Evolutionary conservation across 2,797 vertebrate species (phyloP), one percentile per base, ranked within the genome.

Genomic region (Malacoctenus gilli): DNA sequence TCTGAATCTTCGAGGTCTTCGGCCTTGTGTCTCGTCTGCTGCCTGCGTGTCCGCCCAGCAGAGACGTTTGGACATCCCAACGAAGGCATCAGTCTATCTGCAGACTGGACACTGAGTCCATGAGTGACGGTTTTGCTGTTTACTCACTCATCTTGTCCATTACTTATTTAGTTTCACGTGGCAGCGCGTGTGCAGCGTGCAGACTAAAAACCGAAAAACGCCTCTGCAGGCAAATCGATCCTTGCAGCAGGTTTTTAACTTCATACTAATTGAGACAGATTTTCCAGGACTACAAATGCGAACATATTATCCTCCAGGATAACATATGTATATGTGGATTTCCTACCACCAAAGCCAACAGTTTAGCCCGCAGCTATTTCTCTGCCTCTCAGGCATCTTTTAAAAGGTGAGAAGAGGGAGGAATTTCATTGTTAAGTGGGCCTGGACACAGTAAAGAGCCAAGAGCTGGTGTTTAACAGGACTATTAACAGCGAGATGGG

Each of bases 361-460:
- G 39, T 68, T 82, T 59, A 25, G 67, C 66, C 37, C 20, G 7
- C 2, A 19, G 54, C 64, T 72, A 66, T 65, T 75, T 73, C 59
- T 13, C 48, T 46, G 40, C 50, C 72, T 78, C 77, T 68, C 34
- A 30, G 41, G 76, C 65, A 51, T 87, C 80, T 84, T 80, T 83
- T 74, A 59, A 75, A 68, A 75, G 75, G 68, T 64, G 52, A 67
- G 62, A n/a, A 22, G 43, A 68, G 76, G 89, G 74, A 74, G 71
- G 87, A 81, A 87, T 90, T 92, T 93, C 92, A 92, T 91, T 89
- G 92, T 90, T 93, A 93, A 94, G 92, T 92, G 92, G 84, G 90
- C 91, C 87, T 87, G 88, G 87, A 90, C 87, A 79, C 90, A 87
- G 92, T 92, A 91, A 94, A 92, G 92, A 94, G 92, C 91, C 91